Evolutionary conservation across 2,888 invertebrate genomes (phyloP), one percentile per base, ranked within the genome.

Genomic region (Lycaena phlaeas): DNA sequence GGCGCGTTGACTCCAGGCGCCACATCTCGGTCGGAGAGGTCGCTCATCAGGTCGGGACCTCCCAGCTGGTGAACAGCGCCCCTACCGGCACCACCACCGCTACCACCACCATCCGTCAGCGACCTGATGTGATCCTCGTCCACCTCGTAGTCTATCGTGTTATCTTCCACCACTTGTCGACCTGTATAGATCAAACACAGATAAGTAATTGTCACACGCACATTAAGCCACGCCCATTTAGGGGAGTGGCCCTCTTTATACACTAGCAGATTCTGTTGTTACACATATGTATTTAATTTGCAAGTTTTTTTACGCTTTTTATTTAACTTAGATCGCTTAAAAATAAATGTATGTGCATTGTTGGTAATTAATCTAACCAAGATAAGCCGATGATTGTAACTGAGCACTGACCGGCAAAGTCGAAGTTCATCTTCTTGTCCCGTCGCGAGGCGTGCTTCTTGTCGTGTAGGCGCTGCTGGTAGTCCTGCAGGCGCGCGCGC

Each of bases 391-490:
- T n/a, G n/a, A n/a, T n/a, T n/a, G n/a, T n/a, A n/a, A n/a, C n/a
- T n/a, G 11, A 26, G 3, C 7, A 40, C 45, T 36, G 12, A 64
- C 92, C 92, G 12, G 88, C 89, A 67, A 96, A 92, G 69, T 96
- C 95, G 25, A 95, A 86, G 1, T 90, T 90, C 45, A 92, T 86
- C 70, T 90, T 93, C 58, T 88, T 87, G 43, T 86, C 81, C 0
- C 88, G 72, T 12, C 92, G 84, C 1, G 92, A 90, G 0, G 87
- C 88, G 53, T 93, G 90, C 53, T 91, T 91, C 57, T 87, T 86
- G 0, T 89, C 89, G 12, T 89, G 86, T 44, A 92, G 68, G 38
- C 90, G 86, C 46, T 89, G 87, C 59, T 93, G 90, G 42, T 91
- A 87, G 44, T 88, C 86, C 34, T 88, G 85, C 25, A 92, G 69